Evolutionary conservation across 2,797 vertebrate genomes (phyloP).

Genomic region (Mus spretus): DNA sequence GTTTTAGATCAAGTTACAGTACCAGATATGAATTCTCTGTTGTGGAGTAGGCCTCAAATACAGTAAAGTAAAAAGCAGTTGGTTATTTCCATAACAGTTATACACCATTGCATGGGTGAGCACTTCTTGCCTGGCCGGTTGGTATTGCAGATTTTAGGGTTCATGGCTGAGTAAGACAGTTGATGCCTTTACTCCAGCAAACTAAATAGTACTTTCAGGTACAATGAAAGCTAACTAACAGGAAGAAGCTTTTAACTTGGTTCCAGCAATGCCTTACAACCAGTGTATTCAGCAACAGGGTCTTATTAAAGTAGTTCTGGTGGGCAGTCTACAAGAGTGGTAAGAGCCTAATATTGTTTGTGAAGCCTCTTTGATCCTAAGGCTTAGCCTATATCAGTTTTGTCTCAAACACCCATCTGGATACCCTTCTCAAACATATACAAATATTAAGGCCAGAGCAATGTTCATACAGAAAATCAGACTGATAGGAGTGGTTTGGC

Average conservation of each 20-base stretch:
- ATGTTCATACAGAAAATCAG: constrained; percentile 41
- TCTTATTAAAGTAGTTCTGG: neutral
- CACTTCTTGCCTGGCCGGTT: neutral
- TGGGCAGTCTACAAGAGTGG: neutral
- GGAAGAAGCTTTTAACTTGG: neutral
- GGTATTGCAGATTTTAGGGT: neutral
- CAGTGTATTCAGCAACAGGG: neutral
- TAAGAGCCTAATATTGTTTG: neutral
- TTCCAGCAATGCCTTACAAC: neutral
- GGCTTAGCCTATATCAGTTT: constrained; percentile 49
- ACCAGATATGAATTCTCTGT: neutral
- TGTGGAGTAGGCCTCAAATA: neutral
- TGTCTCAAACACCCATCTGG: constrained; percentile 4
- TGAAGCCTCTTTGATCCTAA: neutral
- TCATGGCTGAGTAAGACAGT: neutral
- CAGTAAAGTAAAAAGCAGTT: neutral
- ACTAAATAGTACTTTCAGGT: neutral
- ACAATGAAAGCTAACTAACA: neutral
- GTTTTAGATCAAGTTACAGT: neutral
- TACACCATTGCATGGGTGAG: neutral
- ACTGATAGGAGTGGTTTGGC: neutral
- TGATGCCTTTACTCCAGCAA: neutral
- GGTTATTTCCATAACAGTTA: neutral
- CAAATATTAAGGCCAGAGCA: constrained; percentile 32
- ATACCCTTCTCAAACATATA: constrained; percentile 39